Evolutionary conservation across 2,797 vertebrate genomes (phyloP).

Genomic region (Austrolebias charrua): DNA sequence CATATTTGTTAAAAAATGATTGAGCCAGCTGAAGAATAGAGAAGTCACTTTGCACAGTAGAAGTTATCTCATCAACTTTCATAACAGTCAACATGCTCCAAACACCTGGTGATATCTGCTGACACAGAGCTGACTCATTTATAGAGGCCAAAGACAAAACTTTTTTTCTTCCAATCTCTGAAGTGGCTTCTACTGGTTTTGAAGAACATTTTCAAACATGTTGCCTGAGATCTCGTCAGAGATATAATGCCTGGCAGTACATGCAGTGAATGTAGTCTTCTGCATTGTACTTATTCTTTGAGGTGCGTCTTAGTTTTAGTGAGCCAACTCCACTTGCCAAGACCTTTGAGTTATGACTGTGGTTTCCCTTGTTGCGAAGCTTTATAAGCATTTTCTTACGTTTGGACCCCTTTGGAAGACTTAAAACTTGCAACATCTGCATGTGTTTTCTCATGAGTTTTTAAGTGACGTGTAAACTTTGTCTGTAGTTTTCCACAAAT

Average conservation of each 20-base stretch:
- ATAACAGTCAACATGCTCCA: slow-evolving; percentile 29
- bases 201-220: slow-evolving; percentile 18
- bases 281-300: slow-evolving; percentile 22
- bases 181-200: slow-evolving; percentile 11
- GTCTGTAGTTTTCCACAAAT: slow-evolving; percentile 40
- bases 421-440: slow-evolving; percentile 23
- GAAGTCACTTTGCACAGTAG: slow-evolving; percentile 26
- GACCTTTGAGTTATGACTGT: slow-evolving; percentile 25
- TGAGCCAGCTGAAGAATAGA: slow-evolving; percentile 39
- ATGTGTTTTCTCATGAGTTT: slow-evolving; percentile 17
- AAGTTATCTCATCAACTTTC: slow-evolving; percentile 29
- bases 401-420: slow-evolving; percentile 22
- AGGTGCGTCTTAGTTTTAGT: slow-evolving; percentile 24
- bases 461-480: slow-evolving; percentile 27
- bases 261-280: slow-evolving; percentile 38
- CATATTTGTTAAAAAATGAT: slow-evolving; percentile 45
- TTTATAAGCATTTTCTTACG: slow-evolving; percentile 19
- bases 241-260: slow-evolving; percentile 29
- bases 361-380: slow-evolving; percentile 34
- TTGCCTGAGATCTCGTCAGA: slow-evolving; percentile 11
- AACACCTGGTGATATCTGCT: slow-evolving; percentile 35
- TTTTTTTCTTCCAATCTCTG: slow-evolving; percentile 7
- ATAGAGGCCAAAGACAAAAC: slow-evolving; percentile 31
- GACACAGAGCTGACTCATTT: slow-evolving; percentile 17
- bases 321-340: slow-evolving; percentile 16